Conservation (phyloP, 2,113 vertebrate species). For the Antechinus stuartii region DNA sequence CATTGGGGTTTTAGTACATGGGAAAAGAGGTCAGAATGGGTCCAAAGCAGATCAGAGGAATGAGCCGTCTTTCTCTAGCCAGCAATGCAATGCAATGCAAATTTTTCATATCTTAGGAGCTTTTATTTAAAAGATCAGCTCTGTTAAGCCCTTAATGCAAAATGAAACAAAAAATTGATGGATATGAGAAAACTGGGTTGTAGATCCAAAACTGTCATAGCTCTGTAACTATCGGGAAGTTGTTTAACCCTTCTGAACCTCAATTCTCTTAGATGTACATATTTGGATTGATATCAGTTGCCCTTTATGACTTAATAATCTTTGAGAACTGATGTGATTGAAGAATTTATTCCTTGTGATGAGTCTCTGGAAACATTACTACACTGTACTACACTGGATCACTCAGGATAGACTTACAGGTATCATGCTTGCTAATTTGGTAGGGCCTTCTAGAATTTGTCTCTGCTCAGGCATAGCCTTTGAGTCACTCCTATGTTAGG, state of each 20-base stretch:
- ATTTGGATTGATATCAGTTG: not conserved
- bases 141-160: not conserved
- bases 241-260: not conserved
- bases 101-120: not conserved
- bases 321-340: not conserved
- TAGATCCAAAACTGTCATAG: not conserved
- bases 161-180: not conserved
- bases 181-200: not conserved
- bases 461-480: not conserved
- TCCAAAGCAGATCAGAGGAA: not conserved
- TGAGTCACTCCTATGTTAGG: not conserved
- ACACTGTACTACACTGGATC: not conserved
- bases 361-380: not conserved
- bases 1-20: not conserved
- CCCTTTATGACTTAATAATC: not conserved
- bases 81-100: not conserved
- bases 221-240: not conserved
- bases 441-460: not conserved
- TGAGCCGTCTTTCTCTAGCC: not conserved
- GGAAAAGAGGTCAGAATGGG: not conserved
- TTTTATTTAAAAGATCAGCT: not conserved
- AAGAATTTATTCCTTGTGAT: not conserved
- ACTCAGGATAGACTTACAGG: not conserved
- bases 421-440: not conserved
- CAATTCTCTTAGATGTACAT: not conserved